phyloP scores from a whole-genome alignment of 2,797 vertebrate genomes.

The Chaetophractus vellerosus region DNA sequence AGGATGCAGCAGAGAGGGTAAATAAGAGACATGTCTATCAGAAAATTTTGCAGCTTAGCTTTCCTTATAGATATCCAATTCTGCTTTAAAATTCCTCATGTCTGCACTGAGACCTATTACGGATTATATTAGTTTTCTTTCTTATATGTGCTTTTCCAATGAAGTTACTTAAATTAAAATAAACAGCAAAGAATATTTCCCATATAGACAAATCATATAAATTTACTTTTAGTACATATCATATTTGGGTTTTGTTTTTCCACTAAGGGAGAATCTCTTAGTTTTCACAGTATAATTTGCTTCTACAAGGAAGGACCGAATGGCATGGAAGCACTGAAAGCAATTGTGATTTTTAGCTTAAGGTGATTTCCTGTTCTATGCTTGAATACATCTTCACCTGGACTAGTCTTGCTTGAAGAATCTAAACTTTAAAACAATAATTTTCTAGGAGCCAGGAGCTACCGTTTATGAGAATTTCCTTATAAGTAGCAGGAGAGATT shows the following conservation, averaged over 20 bases:
- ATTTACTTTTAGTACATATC: not conserved
- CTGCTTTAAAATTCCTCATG: constrained; percentile 22
- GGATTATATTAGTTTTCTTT: not conserved
- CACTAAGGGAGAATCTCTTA: not conserved
- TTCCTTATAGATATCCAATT: not conserved
- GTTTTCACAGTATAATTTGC: not conserved
- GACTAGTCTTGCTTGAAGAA: constrained; percentile 41
- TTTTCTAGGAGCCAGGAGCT: constrained; percentile 53
- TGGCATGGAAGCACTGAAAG: not conserved
- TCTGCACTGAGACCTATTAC: not conserved
- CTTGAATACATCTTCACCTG: constrained; percentile 47
- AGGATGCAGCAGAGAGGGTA: not conserved
- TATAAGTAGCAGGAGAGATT: constrained; percentile 33
- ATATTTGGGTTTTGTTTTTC: not conserved
- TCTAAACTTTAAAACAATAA: constrained; percentile 62
- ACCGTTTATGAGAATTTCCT: constrained; percentile 55
- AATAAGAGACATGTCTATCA: not conserved
- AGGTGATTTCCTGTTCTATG: constrained; percentile 62
- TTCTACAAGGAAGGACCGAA: not conserved
- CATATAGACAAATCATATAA: not conserved
- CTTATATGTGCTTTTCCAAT: not conserved
- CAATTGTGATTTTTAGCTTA: constrained; percentile 47
- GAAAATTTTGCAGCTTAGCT: constrained; percentile 44
- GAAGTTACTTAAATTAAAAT: constrained; percentile 38
- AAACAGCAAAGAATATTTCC: not conserved